Conservation (phyloP, 2,888 invertebrate genomes). For the Eupithecia insigniata region DNA sequence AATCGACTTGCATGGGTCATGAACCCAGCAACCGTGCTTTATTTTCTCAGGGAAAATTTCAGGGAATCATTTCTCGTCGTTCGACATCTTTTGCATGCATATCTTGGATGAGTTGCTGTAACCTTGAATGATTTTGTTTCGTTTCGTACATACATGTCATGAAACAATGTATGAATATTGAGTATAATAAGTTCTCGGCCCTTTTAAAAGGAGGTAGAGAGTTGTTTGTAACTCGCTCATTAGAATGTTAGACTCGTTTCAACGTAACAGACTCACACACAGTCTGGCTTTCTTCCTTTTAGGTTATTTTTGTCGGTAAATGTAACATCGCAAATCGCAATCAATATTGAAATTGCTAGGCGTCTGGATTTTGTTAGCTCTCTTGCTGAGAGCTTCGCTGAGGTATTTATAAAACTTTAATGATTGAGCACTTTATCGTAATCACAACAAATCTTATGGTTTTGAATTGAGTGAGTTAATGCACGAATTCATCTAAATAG, state of each 20-base stretch:
- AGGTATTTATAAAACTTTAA: background rate
- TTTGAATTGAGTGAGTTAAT: too few relatives aligned
- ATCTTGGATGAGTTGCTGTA: background rate
- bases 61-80: too few relatives aligned
- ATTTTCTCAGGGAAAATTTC: too few relatives aligned
- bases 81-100: too few relatives aligned
- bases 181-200: background rate
- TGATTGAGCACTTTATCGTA: background rate
- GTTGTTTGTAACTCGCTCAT: constrained; percentile 15
- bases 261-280: constrained; percentile 7
- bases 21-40: too few relatives aligned
- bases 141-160: background rate
- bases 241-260: constrained; percentile 12
- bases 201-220: constrained; percentile 1
- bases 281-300: constrained; percentile 10
- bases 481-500: too few relatives aligned
- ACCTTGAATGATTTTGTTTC: background rate
- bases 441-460: background rate
- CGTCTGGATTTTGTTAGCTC: background rate
- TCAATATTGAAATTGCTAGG: constrained; percentile 4
- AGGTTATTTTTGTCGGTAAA: constrained; percentile 3
- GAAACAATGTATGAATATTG: constrained; percentile 9
- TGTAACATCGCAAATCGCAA: background rate
- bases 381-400: background rate
- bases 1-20: too few relatives aligned